Percentiles rank a stretch among this genome's conserved stretches.
Conservation (phyloP, 2,113 vertebrate species). For the Eulemur rufifrons region DNA sequence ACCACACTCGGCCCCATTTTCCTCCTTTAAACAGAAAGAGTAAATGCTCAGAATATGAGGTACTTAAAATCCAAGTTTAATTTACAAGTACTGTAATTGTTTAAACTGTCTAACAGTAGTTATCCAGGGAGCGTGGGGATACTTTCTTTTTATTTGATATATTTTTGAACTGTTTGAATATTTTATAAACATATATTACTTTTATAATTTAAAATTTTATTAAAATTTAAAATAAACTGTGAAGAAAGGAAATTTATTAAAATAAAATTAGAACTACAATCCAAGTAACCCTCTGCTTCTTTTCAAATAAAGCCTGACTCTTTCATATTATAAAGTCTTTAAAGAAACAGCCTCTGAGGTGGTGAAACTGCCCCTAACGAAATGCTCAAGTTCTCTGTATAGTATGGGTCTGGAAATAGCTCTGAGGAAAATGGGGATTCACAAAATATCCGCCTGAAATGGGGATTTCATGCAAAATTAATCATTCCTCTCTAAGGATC, state of each 20-base stretch:
- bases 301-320: constrained; percentile 32
- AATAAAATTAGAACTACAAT: constrained; percentile 58
- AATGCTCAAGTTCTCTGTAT: constrained; percentile 33
- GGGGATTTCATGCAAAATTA: neutral
- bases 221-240: constrained; percentile 68
- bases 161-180: constrained; percentile 54
- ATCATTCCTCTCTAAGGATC: neutral
- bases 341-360: neutral
- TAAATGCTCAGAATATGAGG: constrained; percentile 45
- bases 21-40: constrained; percentile 53
- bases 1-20: neutral
- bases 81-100: constrained; percentile 55
- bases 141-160: constrained; percentile 46
- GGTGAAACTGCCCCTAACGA: constrained; percentile 34
- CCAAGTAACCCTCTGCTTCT: constrained; percentile 37
- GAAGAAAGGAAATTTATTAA: constrained; percentile 51
- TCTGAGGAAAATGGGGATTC: neutral
- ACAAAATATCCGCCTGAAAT: constrained; percentile 24
- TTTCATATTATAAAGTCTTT: constrained; percentile 28
- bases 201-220: constrained; percentile 58
- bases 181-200: constrained; percentile 57
- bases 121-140: neutral
- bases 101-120: constrained; percentile 56
- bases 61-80: constrained; percentile 65
- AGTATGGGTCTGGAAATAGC: neutral